Percentiles rank a stretch among this genome's conserved stretches.
Evolutionary conservation across 1,140 invertebrate genomes (phyloP).

Genomic region (Aphelenchoides fujianensis): DNA sequence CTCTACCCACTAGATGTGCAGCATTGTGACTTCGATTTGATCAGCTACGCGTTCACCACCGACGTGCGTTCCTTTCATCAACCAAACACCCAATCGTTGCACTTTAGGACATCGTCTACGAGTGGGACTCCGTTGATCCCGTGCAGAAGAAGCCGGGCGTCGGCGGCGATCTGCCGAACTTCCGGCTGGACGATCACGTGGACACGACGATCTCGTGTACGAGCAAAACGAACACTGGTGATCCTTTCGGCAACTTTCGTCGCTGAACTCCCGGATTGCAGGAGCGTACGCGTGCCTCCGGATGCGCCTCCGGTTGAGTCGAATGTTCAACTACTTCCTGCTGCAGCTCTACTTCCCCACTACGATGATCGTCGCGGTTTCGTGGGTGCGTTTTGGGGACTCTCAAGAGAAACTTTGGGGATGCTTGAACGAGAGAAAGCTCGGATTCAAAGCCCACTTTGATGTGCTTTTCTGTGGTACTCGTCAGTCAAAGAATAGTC

Average conservation of each 20-base stretch:
- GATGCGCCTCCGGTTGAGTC: conserved; percentile 37
- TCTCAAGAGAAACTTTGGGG: not conserved
- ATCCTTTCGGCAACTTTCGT: conserved; percentile 4
- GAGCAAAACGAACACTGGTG: conserved; percentile 51
- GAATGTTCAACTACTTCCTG: conserved; percentile 49
- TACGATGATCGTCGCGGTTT: conserved; percentile 39
- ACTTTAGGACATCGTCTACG: conserved; percentile 37
- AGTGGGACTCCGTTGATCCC: conserved; percentile 35
- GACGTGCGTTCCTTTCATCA: conserved; percentile 5
- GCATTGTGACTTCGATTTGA: conserved; percentile 49
- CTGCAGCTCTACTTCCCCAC: conserved; percentile 47
- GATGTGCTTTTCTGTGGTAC: too few relatives aligned
- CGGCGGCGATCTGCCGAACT: conserved; percentile 47
- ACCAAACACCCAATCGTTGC: not conserved
- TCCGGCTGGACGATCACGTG: conserved; percentile 38
- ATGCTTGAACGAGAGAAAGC: too few relatives aligned
- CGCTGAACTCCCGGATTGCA: conserved; percentile 12
- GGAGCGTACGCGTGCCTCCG: conserved; percentile 44
- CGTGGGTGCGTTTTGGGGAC: conserved; percentile 22
- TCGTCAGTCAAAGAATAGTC: too few relatives aligned
- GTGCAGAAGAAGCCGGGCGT: conserved; percentile 42
- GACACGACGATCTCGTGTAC: conserved; percentile 47
- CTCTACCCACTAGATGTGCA: conserved; percentile 49
- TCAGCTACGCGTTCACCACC: conserved; percentile 49
- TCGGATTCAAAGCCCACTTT: too few relatives aligned